A percentile compares a stretch with the other conserved stretches of the same genome.
Conservation (phyloP, 2,113 vertebrate species). For the Laticauda colubrina region DNA sequence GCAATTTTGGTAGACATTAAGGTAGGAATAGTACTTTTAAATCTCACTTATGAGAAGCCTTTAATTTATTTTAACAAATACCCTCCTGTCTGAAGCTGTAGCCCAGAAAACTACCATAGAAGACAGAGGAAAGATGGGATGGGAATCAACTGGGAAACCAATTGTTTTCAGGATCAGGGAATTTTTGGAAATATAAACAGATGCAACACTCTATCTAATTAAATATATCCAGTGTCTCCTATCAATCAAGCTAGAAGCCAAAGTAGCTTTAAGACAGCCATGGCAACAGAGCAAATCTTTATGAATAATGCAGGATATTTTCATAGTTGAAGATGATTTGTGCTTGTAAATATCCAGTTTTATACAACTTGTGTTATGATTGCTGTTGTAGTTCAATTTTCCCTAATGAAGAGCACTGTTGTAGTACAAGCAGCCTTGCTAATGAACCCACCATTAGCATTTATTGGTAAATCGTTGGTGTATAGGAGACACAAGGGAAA, state of each 20-base stretch:
- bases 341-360: slow-evolving; percentile 24
- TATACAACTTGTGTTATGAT: slow-evolving; percentile 17
- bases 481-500: slow-evolving; percentile 1
- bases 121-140: neutral
- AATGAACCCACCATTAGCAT: neutral
- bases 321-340: slow-evolving; percentile 12
- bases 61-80: neutral
- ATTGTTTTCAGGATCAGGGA: neutral
- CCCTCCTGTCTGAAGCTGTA: neutral
- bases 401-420: slow-evolving; percentile 54
- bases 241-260: neutral
- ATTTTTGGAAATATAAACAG: neutral
- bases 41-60: neutral
- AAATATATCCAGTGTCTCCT: neutral
- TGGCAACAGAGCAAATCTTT: neutral
- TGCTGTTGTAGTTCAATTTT: slow-evolving; percentile 51
- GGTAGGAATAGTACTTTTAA: neutral
- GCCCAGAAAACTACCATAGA: neutral
- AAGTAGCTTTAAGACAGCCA: neutral
- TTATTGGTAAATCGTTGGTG: slow-evolving; percentile 13
- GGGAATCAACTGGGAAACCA: neutral
- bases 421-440: slow-evolving; percentile 51
- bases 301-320: slow-evolving; percentile 1
- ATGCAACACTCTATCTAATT: neutral
- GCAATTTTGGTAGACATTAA: neutral